phyloP scores from a whole-genome alignment of 1,140 invertebrate genomes.

The Radopholus similis region DNA sequence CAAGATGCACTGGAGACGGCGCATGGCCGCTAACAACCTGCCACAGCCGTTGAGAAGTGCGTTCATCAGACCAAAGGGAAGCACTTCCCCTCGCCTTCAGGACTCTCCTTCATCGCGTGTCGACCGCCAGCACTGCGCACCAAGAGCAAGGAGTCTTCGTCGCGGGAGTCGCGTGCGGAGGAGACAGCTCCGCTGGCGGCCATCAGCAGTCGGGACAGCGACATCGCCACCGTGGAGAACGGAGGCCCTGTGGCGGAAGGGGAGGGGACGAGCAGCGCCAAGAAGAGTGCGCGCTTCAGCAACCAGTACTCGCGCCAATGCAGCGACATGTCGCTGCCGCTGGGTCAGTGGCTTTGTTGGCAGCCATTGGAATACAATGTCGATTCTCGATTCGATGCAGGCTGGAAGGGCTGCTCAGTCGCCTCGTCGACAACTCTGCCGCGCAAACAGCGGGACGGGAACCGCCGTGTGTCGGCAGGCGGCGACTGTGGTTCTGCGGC shows the following conservation, averaged over 20 bases:
- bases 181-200: not conserved
- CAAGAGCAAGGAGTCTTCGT: too few relatives aligned
- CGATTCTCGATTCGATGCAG: slow-evolving; percentile 1
- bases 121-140: not conserved
- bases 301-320: not conserved
- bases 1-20: slow-evolving; percentile 24
- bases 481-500: slow-evolving; percentile 5
- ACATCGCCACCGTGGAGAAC: too few relatives aligned
- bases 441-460: not conserved
- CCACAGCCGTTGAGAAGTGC: not conserved
- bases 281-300: slow-evolving; percentile 1
- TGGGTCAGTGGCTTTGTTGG: not conserved
- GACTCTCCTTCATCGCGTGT: not conserved
- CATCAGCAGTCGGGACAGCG: not conserved
- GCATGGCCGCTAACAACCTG: not conserved
- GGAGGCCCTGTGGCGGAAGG: too few relatives aligned
- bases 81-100: not conserved
- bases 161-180: too few relatives aligned
- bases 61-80: not conserved
- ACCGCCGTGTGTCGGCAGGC: slow-evolving; percentile 4
- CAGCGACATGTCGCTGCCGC: not conserved
- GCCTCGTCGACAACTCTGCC: slow-evolving; percentile 3
- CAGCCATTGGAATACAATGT: not conserved
- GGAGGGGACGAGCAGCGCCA: not conserved
- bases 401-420: slow-evolving; percentile 15